phyloP scores from a whole-genome alignment of 2,888 invertebrate genomes.

The Ectemnius continuus region DNA sequence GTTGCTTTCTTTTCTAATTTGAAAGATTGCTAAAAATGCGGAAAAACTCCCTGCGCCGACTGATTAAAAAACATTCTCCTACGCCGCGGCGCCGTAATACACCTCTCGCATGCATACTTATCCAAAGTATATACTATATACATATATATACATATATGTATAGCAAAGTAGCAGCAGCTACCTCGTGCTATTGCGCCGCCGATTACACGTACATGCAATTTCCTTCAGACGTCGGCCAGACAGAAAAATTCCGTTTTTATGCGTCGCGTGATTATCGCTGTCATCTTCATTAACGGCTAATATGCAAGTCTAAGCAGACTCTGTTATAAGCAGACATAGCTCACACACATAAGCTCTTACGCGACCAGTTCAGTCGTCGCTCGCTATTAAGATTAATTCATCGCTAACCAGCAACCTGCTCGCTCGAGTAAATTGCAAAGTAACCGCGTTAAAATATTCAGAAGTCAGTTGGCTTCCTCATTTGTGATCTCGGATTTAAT shows the following conservation, averaged over 20 bases:
- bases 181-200: neutral
- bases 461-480: no score
- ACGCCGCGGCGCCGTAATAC: constrained; percentile 25
- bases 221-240: constrained; percentile 45
- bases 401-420: no score
- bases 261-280: constrained; percentile 15
- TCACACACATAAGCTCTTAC: no score
- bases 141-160: no score
- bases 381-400: no score
- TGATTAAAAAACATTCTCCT: constrained; percentile 26
- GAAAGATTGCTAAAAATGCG: no score
- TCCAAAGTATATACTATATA: neutral
- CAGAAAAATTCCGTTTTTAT: constrained; percentile 40
- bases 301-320: constrained; percentile 4
- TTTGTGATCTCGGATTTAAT: no score
- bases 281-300: neutral
- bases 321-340: no score
- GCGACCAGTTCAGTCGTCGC: no score
- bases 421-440: no score
- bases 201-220: constrained; percentile 12
- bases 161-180: no score
- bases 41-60: constrained; percentile 21
- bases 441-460: no score
- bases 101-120: neutral
- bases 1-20: neutral